Conservation (phyloP, 2,113 vertebrate species). For the Megaceryle torquata region DNA sequence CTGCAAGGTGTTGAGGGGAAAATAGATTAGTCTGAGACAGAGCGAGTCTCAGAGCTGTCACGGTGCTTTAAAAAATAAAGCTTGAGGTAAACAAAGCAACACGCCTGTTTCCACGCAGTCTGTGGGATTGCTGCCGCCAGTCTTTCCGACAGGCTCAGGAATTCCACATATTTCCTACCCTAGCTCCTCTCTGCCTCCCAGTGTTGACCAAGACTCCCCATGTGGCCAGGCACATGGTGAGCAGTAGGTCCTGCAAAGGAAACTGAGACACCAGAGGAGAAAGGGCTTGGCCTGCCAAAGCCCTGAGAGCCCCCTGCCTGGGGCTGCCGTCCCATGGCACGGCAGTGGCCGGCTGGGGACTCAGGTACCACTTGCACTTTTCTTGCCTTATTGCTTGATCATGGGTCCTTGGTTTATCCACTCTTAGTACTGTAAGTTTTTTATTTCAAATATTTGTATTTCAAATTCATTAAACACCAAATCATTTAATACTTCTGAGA, state of each 20-base stretch:
- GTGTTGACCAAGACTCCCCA: background rate
- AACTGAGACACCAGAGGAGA: background rate
- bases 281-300: background rate
- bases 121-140: background rate
- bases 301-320: rapidly evolving
- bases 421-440: background rate
- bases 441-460: background rate
- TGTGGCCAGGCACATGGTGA: rapidly evolving
- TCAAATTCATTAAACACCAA: background rate
- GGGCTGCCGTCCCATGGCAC: rapidly evolving
- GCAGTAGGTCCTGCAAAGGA: background rate
- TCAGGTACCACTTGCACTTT: rapidly evolving
- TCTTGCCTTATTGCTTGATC: no score
- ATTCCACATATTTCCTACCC: constrained; percentile 55
- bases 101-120: constrained; percentile 15
- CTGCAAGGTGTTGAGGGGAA: constrained; percentile 53
- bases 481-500: background rate
- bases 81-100: constrained; percentile 49
- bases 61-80: constrained; percentile 9
- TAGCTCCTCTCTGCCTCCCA: background rate
- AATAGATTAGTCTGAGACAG: constrained; percentile 38
- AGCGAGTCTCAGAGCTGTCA: constrained; percentile 11
- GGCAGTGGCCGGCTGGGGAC: background rate
- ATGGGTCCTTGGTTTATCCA: rapidly evolving
- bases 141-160: background rate